Base-by-base conservation (phyloP, 2,797 vertebrate species). In the Lacerta agilis region DNA sequence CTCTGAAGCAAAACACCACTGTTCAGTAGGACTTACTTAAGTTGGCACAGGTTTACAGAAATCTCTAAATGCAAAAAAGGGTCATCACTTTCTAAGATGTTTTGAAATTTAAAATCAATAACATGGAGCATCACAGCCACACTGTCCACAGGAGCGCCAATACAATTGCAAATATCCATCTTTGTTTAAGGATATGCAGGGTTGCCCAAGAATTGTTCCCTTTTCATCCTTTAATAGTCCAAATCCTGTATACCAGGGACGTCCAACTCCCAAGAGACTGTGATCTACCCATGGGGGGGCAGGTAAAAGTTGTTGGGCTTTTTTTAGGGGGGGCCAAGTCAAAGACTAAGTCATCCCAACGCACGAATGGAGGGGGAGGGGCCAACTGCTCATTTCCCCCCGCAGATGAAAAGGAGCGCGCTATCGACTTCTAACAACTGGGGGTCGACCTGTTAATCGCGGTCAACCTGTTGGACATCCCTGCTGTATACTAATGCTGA, bases 371-470 rank as follows among this genome's bases (percentile, higher is more conserved):
- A 49, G 49, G 11, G 45, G 49, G 49, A 55, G 49, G 49, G 49
- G 13, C 49, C 49, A 55, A 55, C 15, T 55, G 49, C 13, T 55
- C 49, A 49, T 49, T 11, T 11, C 45, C 45, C 49, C 13, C 11
- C 11, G 0, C 13, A 0, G 13, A 15, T 1, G 3, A 15, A 55
- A 55, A 55, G 49, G 49, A 55, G 49, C 49, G 11, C 11, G 3
- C 3, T 0, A 55, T 55, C 49, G 3, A 13, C 45, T 45, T 45
- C 45, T 49, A 49, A 49, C 45, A 49, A 49, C 13, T 15, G 49
- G 49, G 49, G 49, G 9, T 45, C 2, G 45, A 45, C 43, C 43
- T 45, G 43, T 43, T 1, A 8, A 9, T 45, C 43, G 45, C 9
- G 43, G 49, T 49, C 11, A 2, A 49, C 49, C 49, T 49, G 13